phyloP scores from a whole-genome alignment of 2,797 vertebrate genomes.

The Pteronotus mesoamericanus region DNA sequence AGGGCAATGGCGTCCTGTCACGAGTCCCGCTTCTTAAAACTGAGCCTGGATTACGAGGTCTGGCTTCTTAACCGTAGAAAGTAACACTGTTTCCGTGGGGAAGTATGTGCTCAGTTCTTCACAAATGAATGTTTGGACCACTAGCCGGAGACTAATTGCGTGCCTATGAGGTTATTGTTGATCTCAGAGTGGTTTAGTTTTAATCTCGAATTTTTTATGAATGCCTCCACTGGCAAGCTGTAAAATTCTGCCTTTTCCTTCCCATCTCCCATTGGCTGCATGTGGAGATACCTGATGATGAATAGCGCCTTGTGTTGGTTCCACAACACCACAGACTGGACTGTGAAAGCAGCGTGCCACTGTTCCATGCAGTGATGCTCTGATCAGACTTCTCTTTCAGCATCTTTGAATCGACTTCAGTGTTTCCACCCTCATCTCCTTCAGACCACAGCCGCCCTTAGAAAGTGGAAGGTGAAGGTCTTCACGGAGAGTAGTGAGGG shows the following conservation, averaged over 20 bases:
- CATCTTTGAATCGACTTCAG: not conserved
- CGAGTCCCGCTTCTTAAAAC: not conserved
- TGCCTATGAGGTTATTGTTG: not conserved
- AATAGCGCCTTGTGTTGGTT: not conserved
- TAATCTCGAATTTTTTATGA: not conserved
- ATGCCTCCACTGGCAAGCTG: not conserved
- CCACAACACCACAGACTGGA: not conserved
- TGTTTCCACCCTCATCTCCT: not conserved
- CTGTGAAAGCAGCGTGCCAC: slow-evolving; percentile 26
- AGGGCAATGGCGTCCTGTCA: not conserved
- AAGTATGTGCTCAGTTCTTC: not conserved
- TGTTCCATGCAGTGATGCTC: slow-evolving; percentile 28
- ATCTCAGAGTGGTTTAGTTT: not conserved
- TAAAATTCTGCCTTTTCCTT: not conserved
- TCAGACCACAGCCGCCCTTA: not conserved
- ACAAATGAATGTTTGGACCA: not conserved
- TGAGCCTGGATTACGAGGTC: not conserved
- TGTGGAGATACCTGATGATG: not conserved
- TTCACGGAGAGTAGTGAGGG: not conserved
- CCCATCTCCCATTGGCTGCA: not conserved
- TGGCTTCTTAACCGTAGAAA: not conserved
- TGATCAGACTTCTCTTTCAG: not conserved
- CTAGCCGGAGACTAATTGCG: not conserved
- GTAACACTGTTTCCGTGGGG: not conserved
- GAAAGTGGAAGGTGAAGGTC: not conserved